Conservation (phyloP, 2,113 vertebrate genomes). For the Rhabdornis inornatus region DNA sequence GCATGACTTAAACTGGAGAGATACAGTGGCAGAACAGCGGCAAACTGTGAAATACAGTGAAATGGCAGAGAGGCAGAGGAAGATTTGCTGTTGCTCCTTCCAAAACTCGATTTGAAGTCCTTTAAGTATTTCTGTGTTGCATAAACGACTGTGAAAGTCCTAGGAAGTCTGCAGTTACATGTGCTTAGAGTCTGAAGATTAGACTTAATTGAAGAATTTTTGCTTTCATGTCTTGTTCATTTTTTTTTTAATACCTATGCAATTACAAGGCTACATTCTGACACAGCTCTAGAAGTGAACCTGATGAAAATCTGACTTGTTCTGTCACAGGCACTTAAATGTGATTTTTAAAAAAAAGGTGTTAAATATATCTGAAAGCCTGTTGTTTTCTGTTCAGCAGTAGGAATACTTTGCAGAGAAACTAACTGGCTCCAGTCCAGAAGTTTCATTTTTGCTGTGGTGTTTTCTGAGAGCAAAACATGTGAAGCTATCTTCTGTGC, state of each 20-base stretch:
- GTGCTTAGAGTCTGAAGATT: neutral
- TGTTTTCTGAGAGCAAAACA: neutral
- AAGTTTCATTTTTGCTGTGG: neutral
- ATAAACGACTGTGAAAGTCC: neutral
- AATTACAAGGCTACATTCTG: neutral
- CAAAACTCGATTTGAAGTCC: neutral
- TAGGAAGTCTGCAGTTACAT: neutral
- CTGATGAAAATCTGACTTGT: neutral
- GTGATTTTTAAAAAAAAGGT: neutral
- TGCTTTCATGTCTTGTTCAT: neutral
- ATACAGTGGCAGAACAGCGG: neutral
- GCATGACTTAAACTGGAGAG: neutral
- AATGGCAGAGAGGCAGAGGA: neutral
- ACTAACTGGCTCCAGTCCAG: neutral
- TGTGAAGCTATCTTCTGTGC: neutral
- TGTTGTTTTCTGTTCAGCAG: neutral
- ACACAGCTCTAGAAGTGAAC: neutral
- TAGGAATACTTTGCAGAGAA: neutral
- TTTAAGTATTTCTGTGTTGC: neutral
- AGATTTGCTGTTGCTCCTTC: conserved; percentile 10
- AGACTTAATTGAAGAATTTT: conserved; percentile 1
- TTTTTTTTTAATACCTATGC: neutral
- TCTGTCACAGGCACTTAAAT: neutral
- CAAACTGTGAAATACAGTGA: neutral
- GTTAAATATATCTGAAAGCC: neutral